A percentile compares a stretch with the other conserved stretches of the same genome.
phyloP scores from a whole-genome alignment of 2,888 invertebrate genomes.

The Sminthurides aquaticus region DNA sequence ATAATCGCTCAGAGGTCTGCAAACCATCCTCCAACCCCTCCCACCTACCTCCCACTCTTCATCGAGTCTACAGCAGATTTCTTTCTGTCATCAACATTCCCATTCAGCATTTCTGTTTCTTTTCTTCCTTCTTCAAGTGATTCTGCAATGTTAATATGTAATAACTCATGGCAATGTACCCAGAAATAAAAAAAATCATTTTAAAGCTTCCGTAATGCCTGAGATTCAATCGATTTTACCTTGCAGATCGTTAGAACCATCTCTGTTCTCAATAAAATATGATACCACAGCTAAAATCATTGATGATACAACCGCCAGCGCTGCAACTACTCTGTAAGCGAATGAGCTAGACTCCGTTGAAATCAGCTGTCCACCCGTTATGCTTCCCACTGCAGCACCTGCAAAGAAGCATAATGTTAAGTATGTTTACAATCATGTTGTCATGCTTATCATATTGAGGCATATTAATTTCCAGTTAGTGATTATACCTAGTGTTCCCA shows the following conservation, averaged over 20 bases:
- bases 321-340: slow-evolving; percentile 4
- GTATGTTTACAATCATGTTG: too few species aligned
- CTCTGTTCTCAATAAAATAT: too few species aligned
- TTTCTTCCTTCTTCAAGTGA: neutral
- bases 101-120: neutral
- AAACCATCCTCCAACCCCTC: too few species aligned
- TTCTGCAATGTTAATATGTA: too few species aligned
- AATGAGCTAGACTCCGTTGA: neutral
- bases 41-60: neutral
- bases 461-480: too few species aligned
- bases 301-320: neutral
- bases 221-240: too few species aligned
- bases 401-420: neutral
- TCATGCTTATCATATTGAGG: too few species aligned
- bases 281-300: neutral
- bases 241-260: too few species aligned
- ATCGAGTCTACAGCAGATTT: neutral
- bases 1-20: neutral
- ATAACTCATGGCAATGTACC: too few species aligned
- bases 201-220: too few species aligned
- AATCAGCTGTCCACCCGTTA: neutral
- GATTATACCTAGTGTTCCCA: neutral
- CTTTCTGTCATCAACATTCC: neutral
- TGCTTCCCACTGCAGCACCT: slow-evolving; percentile 10
- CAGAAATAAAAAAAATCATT: too few species aligned